A percentile compares a stretch with the other conserved stretches of the same genome.
These are phyloP conservation scores for Sorex araneus DNA, from an alignment of 2,113 vertebrate genomes.

Conservation along the genomic window DNA sequence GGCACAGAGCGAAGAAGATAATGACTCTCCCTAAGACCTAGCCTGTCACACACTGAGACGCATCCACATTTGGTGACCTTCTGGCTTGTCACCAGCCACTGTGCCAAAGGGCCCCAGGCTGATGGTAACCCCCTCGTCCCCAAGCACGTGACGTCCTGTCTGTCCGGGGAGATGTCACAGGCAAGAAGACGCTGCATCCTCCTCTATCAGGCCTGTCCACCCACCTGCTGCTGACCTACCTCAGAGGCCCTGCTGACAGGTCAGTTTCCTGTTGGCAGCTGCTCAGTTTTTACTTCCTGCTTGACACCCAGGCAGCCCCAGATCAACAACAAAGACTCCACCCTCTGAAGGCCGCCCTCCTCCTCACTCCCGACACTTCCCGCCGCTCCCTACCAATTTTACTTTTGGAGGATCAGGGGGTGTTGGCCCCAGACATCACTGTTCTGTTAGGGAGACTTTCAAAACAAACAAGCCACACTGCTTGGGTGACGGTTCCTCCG, in stretches of 20 bases:
- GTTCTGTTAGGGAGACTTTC: conserved; percentile 21
- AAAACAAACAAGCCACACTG: conserved; percentile 9
- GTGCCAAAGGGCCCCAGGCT: not conserved
- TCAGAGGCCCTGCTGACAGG: not conserved
- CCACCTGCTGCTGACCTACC: conserved; percentile 59
- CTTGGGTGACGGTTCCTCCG: not conserved
- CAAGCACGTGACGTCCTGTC: conserved; percentile 35
- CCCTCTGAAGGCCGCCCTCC: conserved; percentile 26
- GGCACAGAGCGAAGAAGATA: not conserved
- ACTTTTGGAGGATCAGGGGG: not conserved
- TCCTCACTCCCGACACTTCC: conserved; percentile 41
- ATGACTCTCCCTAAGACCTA: not conserved
- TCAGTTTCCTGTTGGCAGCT: conserved; percentile 62
- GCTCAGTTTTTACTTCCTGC: conserved; percentile 81
- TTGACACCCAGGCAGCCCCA: conserved; percentile 66
- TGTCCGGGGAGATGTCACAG: conserved; percentile 46
- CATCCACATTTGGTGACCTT: not conserved
- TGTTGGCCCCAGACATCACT: not conserved
- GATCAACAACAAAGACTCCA: conserved; percentile 56
- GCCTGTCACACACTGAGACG: not conserved
- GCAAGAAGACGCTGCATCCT: conserved; percentile 21
- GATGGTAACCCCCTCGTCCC: not conserved
- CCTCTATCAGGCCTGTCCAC: not conserved
- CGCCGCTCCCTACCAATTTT: not conserved
- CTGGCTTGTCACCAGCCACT: conserved; percentile 12